phyloP scores from a whole-genome alignment of 2,113 vertebrate species.

The Muntiacus reevesi region DNA sequence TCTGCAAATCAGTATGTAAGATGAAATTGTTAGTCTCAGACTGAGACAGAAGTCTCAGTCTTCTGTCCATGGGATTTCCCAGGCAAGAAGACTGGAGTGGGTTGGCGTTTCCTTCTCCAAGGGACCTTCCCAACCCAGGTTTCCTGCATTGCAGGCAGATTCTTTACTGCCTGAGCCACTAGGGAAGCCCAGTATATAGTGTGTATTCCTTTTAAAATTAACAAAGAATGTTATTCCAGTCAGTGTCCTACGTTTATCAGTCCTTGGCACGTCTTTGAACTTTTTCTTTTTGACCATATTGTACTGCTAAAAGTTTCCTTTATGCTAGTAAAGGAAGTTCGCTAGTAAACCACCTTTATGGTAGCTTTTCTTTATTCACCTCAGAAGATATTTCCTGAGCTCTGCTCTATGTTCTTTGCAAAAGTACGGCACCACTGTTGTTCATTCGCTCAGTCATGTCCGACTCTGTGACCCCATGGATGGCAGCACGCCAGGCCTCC shows the following conservation, averaged over 20 bases:
- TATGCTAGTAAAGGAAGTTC: background rate
- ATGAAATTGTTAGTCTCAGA: background rate
- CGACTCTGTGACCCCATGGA: background rate
- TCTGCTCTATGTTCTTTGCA: background rate
- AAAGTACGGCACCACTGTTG: background rate
- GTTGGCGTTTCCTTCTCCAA: background rate
- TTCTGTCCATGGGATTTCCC: background rate
- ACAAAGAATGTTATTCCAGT: background rate
- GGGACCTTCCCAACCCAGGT: background rate
- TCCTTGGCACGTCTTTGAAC: background rate
- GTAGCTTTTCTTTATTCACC: background rate
- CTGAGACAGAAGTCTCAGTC: background rate
- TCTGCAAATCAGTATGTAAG: background rate
- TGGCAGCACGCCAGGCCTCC: background rate
- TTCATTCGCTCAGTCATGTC: background rate
- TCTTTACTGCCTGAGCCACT: background rate
- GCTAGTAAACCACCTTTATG: background rate
- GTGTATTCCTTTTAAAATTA: background rate
- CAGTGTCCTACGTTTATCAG: background rate
- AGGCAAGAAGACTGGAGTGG: background rate
- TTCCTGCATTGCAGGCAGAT: background rate
- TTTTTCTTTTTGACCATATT: background rate
- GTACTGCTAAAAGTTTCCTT: background rate
- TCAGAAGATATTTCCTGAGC: background rate
- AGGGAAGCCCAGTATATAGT: background rate